Conservation (phyloP, 2,888 invertebrate genomes). For the Panorpa germanica region DNA sequence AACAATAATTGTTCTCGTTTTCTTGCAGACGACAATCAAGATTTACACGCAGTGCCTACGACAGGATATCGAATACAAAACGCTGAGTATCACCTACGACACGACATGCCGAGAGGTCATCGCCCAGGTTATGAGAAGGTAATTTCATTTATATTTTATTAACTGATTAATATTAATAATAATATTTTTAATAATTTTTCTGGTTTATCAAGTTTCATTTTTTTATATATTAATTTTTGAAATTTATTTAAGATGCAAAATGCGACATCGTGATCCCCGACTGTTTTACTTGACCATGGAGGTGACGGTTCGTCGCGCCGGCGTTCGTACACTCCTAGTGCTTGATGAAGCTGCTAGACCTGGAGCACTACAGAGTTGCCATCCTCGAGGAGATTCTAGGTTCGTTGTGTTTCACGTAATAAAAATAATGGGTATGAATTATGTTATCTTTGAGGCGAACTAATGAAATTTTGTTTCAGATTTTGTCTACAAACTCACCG, state of each 20-base stretch:
- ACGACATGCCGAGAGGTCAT: constrained; percentile 80
- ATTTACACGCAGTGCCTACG: constrained; percentile 78
- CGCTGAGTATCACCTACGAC: constrained; percentile 72
- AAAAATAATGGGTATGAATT: background rate
- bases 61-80: constrained; percentile 92
- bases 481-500: constrained; percentile 76
- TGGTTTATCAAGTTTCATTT: constrained; percentile 1
- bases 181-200: background rate
- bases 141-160: constrained; percentile 16
- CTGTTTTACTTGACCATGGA: constrained; percentile 91
- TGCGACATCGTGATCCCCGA: constrained; percentile 82
- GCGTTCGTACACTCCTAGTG: constrained; percentile 61
- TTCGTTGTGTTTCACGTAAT: constrained; percentile 17
- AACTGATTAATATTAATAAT: background rate
- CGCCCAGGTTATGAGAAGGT: constrained; percentile 66
- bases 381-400: constrained; percentile 86
- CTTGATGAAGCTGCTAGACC: constrained; percentile 79
- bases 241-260: constrained; percentile 31
- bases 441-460: background rate
- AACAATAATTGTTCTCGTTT: constrained; percentile 16
- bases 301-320: constrained; percentile 69
- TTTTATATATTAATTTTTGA: background rate
- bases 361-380: constrained; percentile 81
- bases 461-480: constrained; percentile 30
- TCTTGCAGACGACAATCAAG: constrained; percentile 72